Evolutionary conservation across 2,113 vertebrate genomes (phyloP).

Genomic region (Fregetta grallaria): DNA sequence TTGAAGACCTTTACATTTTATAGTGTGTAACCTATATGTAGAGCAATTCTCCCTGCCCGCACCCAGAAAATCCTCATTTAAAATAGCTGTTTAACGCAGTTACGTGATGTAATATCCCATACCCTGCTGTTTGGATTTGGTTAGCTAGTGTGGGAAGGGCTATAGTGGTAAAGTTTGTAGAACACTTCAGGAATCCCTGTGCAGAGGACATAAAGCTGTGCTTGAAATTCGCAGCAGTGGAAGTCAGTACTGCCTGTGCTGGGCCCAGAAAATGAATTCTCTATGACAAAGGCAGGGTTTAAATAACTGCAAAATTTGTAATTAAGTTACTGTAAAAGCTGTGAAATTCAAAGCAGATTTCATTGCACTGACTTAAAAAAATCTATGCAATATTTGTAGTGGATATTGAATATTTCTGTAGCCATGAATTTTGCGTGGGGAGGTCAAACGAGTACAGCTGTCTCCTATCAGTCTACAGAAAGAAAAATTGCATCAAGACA

Average conservation of each 20-base stretch:
- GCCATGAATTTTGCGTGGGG: background rate
- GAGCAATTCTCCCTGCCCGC: background rate
- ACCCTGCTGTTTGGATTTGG: background rate
- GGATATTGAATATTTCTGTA: background rate
- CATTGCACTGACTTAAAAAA: background rate
- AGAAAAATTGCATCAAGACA: background rate
- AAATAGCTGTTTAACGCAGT: too few relatives aligned
- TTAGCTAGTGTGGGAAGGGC: background rate
- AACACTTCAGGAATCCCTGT: background rate
- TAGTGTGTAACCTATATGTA: background rate
- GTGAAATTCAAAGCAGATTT: background rate
- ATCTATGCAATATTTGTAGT: background rate
- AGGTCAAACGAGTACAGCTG: background rate
- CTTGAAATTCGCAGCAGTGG: accelerated
- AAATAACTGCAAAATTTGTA: background rate
- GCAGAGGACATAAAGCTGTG: background rate
- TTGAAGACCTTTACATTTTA: background rate
- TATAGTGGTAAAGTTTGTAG: background rate
- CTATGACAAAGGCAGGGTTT: background rate
- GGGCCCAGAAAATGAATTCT: background rate
- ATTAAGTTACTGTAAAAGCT: background rate
- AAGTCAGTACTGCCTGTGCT: background rate
- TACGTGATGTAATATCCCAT: accelerated
- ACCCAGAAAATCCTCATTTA: background rate
- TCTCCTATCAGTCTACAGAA: background rate